phyloP scores from a whole-genome alignment of 2,797 vertebrate species.

The Propithecus deckenii region DNA sequence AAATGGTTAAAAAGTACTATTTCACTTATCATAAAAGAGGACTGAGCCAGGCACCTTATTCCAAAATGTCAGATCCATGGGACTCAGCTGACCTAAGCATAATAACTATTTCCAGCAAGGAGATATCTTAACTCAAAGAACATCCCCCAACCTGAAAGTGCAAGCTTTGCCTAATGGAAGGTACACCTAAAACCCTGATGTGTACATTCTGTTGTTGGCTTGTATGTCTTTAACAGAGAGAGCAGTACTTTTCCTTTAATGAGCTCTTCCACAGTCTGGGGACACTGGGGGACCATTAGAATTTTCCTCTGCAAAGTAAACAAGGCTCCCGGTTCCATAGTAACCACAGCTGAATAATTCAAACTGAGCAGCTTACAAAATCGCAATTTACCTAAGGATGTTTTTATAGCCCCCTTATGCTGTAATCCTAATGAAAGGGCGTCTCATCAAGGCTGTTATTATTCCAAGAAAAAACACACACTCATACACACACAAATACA shows the following conservation, averaged over 20 bases:
- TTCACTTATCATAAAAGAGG: not conserved
- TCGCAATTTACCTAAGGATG: conserved; percentile 58
- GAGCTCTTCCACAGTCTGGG: conserved; percentile 66
- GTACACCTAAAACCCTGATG: not conserved
- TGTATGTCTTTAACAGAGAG: not conserved
- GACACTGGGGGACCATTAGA: conserved; percentile 59
- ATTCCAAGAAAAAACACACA: not conserved
- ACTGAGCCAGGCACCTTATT: not conserved
- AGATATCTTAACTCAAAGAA: conserved; percentile 1
- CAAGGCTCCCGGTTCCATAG: conserved; percentile 66
- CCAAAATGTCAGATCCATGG: not conserved
- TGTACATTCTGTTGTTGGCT: not conserved
- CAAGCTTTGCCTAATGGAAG: not conserved
- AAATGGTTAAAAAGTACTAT: not conserved
- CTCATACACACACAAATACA: not conserved
- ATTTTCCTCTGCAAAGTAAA: conserved; percentile 50
- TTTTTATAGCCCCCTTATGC: not conserved
- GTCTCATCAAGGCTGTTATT: not conserved
- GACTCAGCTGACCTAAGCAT: not conserved
- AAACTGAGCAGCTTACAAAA: conserved; percentile 58
- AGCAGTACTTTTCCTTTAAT: conserved; percentile 74
- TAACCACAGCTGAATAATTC: conserved; percentile 66
- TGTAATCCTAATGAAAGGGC: conserved; percentile 18
- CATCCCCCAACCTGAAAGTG: not conserved
- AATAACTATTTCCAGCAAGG: not conserved